Base-by-base conservation (phyloP, 2,113 vertebrate species). In the Melanerpes aurifrons region DNA sequence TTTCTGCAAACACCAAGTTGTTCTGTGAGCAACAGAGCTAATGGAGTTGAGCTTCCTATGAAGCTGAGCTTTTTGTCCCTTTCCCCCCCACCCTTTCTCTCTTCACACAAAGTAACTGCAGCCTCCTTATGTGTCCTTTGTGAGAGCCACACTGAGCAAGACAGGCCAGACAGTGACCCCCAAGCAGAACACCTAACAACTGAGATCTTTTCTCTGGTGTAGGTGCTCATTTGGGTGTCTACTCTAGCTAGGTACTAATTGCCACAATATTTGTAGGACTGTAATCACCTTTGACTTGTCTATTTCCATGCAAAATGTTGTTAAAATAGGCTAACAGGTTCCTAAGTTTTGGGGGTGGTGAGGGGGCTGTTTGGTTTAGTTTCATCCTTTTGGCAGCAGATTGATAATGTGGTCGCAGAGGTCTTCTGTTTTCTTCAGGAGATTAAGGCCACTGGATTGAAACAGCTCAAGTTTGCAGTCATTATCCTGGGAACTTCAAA, bases 1-100 rank as follows among this genome's bases (percentile, higher is more conserved):
- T 83, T 92, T 94, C n/a, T 89, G 68, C 86, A 94, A 93, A 53
- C 91, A 94, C n/a, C 32, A 14, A 68, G 58, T 90, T 93, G 24
- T 81, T 86, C 77, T 68, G 31, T 48, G 77, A 93, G 74, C 57
- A 86, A 48, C 83, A 90, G 37, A 75, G 84, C 32, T 86, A 82
- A 81, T 61, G 31, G 73, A 93, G 73, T 72, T 2, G 2, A 74
- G 32, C 54, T 86, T 86, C 48, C 77, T 72, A 9, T 43, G 57
- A 86, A 90, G 53, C 6, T 50, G n/a, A 94, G 63, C 5, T 86
- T 82, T 92, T 85, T 56, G n/a, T 61, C 92, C 66, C 28, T 71
- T 19, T 20, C 26, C 17, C 6, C 22, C 22, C 26, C 17, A 3
- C 22, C 22, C 50, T 53, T 71, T 78, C 21, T 68, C 25, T 67